Evolutionary conservation across 30 jellyfish, hydroid and myxozoan species (phyloP), one percentile per base, ranked within the genome.

Genomic region (Cassiopea xamachana): DNA sequence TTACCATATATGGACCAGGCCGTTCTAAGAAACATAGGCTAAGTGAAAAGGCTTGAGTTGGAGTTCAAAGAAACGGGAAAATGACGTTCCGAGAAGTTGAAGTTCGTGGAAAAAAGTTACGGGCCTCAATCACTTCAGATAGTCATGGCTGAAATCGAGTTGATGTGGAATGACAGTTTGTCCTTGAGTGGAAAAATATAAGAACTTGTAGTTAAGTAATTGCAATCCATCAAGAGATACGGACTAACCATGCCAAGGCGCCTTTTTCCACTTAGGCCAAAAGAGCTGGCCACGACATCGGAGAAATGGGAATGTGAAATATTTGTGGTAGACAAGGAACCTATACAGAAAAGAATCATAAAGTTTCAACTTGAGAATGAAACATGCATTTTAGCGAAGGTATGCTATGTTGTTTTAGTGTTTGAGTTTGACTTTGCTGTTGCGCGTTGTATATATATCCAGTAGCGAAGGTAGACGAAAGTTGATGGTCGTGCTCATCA

Each of bases 231-330:
- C 39, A 27, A 27, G 39, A 27, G 39, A 27, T 27, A 55, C 7
- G 64, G 64, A 55, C 64, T 55, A 55, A 55, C 7, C 10, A 55
- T 76, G 93, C 81, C 73, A 7, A 50, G 87, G 90, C 94, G 74
- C 39, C 51, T 47, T 46, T 55, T 77, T 18, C 45, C 72, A 55
- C 64, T 60, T 19, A 77, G 94, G 90, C 94, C 93, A 64, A 85
- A 47, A n/a, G 85, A 83, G 77, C 73, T 27, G 17, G n/a, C 46
- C 39, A 48, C 76, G 58, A 69, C 81, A 69, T 59, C 77, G 55
- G 82, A 82, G 75, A 60, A 58, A 62, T 69, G 55, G 59, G 78
- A 69, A 60, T 72, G 77, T 55, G 91, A 83, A 72, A 85, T 83
- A 62, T 83, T 83, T 69, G 75, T 83, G 62, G 71, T 83, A 79